Evolutionary conservation across 2,888 invertebrate species (phyloP).

Genomic region (Ochropleura leucogaster): DNA sequence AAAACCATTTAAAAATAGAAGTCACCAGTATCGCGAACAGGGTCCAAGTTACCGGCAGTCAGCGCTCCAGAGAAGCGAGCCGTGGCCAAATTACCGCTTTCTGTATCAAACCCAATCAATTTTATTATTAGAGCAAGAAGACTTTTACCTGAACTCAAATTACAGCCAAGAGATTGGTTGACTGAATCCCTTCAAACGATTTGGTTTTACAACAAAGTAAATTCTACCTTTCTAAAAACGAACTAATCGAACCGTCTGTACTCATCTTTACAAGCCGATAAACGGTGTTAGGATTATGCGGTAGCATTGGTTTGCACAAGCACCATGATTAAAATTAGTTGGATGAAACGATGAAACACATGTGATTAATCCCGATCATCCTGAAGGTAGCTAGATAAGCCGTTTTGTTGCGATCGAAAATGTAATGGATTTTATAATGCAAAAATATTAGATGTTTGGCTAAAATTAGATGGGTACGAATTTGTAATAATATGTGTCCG

Average conservation of each 20-base stretch:
- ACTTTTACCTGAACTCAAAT: no score
- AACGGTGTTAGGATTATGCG: conserved; percentile 49
- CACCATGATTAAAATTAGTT: conserved; percentile 64
- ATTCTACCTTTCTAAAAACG: background rate
- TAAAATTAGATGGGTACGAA: conserved; percentile 19
- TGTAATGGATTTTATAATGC: conserved; percentile 33
- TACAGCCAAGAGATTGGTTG: no score
- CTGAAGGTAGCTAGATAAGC: conserved; percentile 15
- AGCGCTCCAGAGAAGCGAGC: no score
- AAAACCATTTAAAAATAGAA: no score
- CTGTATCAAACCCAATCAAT: no score
- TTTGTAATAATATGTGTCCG: conserved; percentile 22
- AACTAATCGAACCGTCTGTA: background rate
- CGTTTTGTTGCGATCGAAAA: conserved; percentile 8
- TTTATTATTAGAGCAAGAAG: no score
- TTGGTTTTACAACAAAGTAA: background rate
- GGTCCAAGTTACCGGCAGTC: no score
- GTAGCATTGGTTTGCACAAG: conserved; percentile 47
- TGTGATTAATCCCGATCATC: conserved; percentile 45
- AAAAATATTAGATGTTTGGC: conserved; percentile 17
- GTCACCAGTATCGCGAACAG: no score
- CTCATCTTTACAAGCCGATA: conserved; percentile 34
- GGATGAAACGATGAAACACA: conserved; percentile 45
- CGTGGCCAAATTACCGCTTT: no score
- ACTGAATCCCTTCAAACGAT: no score